Percentiles rank a stretch among this genome's conserved stretches.
Conservation (phyloP, 2,113 vertebrate species). For the Penelope pileata region DNA sequence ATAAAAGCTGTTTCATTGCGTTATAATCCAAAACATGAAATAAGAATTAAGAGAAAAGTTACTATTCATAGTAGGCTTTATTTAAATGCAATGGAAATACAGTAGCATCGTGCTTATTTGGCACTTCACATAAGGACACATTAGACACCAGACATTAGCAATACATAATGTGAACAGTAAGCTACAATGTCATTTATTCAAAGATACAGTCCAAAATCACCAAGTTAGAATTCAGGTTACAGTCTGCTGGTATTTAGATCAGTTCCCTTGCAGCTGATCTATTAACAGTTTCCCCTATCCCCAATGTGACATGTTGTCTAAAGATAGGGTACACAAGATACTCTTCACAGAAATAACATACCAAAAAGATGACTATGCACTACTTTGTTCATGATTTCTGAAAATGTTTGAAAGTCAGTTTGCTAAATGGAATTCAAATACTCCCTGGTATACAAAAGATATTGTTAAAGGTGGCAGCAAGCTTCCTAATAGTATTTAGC, state of each 20-base stretch:
- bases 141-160: not conserved
- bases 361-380: not conserved
- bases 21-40: not conserved
- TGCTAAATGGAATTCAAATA: not conserved
- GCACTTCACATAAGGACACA: not conserved
- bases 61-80: not conserved
- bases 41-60: not conserved
- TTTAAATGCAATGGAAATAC: not conserved
- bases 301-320: not conserved
- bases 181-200: not conserved
- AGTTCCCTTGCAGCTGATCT: constrained; percentile 38
- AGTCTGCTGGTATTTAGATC: constrained; percentile 43
- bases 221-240: constrained; percentile 23
- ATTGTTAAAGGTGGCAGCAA: not conserved
- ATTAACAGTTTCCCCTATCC: not conserved
- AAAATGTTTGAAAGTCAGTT: not conserved
- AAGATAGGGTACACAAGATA: not conserved
- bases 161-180: not conserved
- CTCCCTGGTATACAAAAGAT: not conserved
- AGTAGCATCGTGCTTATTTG: not conserved
- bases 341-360: not conserved
- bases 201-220: not conserved
- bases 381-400: not conserved
- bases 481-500: not conserved
- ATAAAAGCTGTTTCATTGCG: not conserved